Conservation (phyloP, 1,140 invertebrate species). For the Calliphora vicina region DNA sequence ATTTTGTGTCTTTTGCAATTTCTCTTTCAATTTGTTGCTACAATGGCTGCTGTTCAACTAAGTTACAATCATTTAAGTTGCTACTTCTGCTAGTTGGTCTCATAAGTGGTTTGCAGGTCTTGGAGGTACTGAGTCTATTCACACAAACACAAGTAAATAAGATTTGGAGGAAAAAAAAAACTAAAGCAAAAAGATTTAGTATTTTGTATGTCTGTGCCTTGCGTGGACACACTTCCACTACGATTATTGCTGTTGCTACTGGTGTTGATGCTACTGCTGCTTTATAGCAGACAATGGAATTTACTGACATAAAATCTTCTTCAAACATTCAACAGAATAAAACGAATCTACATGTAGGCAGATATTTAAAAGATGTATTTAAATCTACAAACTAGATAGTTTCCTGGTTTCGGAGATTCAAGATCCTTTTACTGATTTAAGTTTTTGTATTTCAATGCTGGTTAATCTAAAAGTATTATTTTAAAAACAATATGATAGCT, state of each 20-base stretch:
- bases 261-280: neutral
- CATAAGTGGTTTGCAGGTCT: neutral
- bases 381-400: neutral
- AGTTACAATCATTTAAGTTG: neutral
- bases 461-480: too few relatives aligned
- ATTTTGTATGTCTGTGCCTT: neutral
- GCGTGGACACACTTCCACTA: neutral
- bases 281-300: neutral
- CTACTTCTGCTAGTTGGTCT: neutral
- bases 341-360: neutral
- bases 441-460: too few relatives aligned
- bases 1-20: slow-evolving; percentile 31
- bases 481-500: too few relatives aligned
- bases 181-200: neutral
- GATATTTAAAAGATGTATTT: neutral
- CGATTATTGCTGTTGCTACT: neutral
- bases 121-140: neutral
- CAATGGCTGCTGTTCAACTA: neutral
- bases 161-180: neutral
- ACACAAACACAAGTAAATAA: neutral
- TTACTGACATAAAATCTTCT: neutral
- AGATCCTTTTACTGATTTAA: too few relatives aligned
- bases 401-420: too few relatives aligned
- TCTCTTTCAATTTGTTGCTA: slow-evolving; percentile 29
- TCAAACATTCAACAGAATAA: neutral